phyloP scores from a whole-genome alignment of 2,113 vertebrate genomes.

The Ammodytes dubius region DNA sequence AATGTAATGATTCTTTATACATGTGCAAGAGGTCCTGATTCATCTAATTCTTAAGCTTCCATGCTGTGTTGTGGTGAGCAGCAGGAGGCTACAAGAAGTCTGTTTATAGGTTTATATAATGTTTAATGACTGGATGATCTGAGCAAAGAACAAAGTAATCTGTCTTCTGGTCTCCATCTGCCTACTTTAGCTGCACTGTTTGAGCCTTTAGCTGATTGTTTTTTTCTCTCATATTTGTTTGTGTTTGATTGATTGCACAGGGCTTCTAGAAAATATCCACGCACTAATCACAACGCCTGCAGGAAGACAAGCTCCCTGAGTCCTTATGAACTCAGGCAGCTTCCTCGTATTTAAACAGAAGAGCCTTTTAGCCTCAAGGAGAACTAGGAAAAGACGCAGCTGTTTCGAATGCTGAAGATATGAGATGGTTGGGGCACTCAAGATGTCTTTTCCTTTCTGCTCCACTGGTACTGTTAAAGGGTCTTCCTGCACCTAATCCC shows the following conservation, averaged over 20 bases:
- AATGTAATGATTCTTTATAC: constrained; percentile 40
- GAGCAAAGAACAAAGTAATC: constrained; percentile 24
- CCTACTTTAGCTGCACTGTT: neutral
- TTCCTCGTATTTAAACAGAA: constrained; percentile 47
- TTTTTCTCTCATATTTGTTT: constrained; percentile 40
- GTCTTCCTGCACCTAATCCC: constrained; percentile 70
- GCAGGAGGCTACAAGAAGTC: constrained; percentile 5
- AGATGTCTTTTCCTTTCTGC: constrained; percentile 75
- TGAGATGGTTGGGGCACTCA: constrained; percentile 65
- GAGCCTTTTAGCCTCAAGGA: constrained; percentile 19
- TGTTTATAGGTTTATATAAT: constrained; percentile 13
- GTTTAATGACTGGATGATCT: constrained; percentile 5
- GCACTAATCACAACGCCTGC: constrained; percentile 43
- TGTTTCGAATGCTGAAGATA: constrained; percentile 69
- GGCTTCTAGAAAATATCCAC: constrained; percentile 39
- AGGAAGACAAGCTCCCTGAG: constrained; percentile 29
- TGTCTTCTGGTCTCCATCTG: constrained; percentile 8
- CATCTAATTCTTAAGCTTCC: constrained; percentile 39
- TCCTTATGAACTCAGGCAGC: constrained; percentile 24
- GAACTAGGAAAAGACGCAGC: constrained; percentile 52
- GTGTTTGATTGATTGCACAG: constrained; percentile 63
- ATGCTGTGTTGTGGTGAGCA: constrained; percentile 50
- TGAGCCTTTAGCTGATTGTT: constrained; percentile 47
- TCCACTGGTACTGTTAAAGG: constrained; percentile 67
- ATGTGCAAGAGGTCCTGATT: constrained; percentile 39